A percentile compares a stretch with the other conserved stretches of the same genome.
Evolutionary conservation across 2,797 vertebrate species (phyloP).

Genomic region (Malurus splendens): DNA sequence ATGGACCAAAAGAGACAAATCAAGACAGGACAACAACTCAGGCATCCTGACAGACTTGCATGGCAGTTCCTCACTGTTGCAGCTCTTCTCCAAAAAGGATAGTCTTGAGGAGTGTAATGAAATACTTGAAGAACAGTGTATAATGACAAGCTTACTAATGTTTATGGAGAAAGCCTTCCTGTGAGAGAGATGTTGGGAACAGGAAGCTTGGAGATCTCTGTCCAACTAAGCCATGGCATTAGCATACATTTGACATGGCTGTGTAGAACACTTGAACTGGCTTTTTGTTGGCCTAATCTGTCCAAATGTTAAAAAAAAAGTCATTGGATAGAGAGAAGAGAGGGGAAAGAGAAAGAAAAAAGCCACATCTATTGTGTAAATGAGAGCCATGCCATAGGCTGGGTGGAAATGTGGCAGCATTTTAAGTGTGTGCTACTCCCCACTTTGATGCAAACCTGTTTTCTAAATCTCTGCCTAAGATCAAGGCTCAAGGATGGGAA

Average conservation of each 20-base stretch:
- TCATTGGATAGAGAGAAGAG: not conserved
- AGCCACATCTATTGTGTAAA: not conserved
- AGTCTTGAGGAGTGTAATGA: not conserved
- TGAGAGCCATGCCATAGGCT: not conserved
- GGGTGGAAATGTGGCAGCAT: not conserved
- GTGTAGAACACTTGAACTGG: not conserved
- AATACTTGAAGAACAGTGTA: not conserved
- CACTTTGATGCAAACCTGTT: not conserved
- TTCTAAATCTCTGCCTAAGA: not conserved
- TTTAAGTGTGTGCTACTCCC: not conserved
- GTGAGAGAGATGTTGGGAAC: not conserved
- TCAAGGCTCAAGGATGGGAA: not conserved
- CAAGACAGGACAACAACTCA: not conserved
- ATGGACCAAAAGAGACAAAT: not conserved
- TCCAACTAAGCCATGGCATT: not conserved
- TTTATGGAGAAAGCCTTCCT: not conserved
- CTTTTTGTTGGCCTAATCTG: not conserved
- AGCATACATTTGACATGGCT: fast-evolving
- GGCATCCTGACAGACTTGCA: not conserved
- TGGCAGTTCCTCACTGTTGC: not conserved
- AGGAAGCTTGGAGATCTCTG: not conserved
- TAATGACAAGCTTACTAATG: not conserved
- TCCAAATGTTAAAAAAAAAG: not conserved
- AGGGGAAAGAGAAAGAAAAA: not conserved
- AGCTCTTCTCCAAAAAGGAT: not conserved